Percentiles rank a stretch among this genome's conserved stretches.
phyloP scores from a whole-genome alignment of 2,888 invertebrate species.

The Perizoma flavofasciatum region DNA sequence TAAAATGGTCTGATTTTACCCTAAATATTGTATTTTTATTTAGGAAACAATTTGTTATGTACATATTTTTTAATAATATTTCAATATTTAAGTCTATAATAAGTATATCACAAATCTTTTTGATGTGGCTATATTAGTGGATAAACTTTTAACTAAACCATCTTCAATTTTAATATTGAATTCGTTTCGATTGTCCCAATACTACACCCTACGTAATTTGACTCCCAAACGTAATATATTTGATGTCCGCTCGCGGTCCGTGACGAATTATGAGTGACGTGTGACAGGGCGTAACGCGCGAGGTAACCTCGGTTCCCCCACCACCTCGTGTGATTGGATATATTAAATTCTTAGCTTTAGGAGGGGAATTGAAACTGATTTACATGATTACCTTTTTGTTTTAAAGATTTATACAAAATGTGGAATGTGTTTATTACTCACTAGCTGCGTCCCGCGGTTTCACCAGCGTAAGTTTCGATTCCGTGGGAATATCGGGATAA shows the following conservation, averaged over 20 bases:
- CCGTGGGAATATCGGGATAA: too few species aligned
- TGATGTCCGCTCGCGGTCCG: conserved; percentile 62
- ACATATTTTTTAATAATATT: too few species aligned
- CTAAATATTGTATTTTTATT: too few species aligned
- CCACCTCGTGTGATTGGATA: conserved; percentile 42
- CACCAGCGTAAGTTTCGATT: too few species aligned
- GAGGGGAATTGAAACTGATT: conserved; percentile 33
- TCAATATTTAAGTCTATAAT: too few species aligned
- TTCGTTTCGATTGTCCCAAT: conserved; percentile 37
- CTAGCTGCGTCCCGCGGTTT: too few species aligned
- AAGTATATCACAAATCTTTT: too few species aligned
- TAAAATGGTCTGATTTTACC: too few species aligned
- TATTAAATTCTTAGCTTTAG: conserved; percentile 58
- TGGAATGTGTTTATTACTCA: neutral
- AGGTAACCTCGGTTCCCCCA: conserved; percentile 52
- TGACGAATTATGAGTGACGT: conserved; percentile 77
- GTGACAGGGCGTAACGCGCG: conserved; percentile 52
- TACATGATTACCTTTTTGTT: conserved; percentile 5
- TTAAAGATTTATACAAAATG: conserved; percentile 5
- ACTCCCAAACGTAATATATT: conserved; percentile 54
- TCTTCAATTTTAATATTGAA: conserved; percentile 4
- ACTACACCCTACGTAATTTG: conserved; percentile 60
- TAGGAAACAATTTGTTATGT: too few species aligned
- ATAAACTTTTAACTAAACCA: neutral
- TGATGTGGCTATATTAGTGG: too few species aligned